A percentile compares a stretch with the other conserved stretches of the same genome.
These are phyloP conservation scores for Perognathus longimembris DNA, from an alignment of 2,113 vertebrate species.

Conservation along the genomic window DNA sequence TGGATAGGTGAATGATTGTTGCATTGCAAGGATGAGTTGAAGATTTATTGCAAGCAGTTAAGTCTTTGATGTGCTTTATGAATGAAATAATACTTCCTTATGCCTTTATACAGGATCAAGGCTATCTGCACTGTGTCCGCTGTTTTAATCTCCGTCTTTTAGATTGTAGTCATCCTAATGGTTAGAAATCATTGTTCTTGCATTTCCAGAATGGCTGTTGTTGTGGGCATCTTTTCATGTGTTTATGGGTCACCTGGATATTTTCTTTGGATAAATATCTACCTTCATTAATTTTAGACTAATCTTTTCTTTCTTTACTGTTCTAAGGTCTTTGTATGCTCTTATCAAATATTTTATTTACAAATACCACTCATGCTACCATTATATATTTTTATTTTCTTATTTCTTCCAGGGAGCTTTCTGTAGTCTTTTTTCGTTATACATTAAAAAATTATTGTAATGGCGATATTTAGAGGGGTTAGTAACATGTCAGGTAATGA, in stretches of 20 bases:
- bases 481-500: not conserved
- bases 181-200: constrained; percentile 15
- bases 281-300: not conserved
- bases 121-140: too few species aligned
- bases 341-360: not conserved
- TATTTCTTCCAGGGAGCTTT: too few species aligned
- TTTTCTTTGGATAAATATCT: not conserved
- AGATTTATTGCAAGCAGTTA: too few species aligned
- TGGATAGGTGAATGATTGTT: too few species aligned
- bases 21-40: too few species aligned
- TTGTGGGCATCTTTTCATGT: constrained; percentile 26
- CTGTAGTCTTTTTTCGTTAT: too few species aligned
- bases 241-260: not conserved
- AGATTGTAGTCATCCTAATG: not conserved
- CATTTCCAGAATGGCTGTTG: not conserved
- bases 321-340: constrained; percentile 27
- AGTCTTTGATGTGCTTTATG: too few species aligned
- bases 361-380: not conserved
- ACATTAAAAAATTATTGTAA: too few species aligned
- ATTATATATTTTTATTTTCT: too few species aligned
- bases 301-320: not conserved
- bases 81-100: too few species aligned
- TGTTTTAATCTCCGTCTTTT: not conserved
- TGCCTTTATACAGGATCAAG: too few species aligned
- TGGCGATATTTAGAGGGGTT: too few species aligned